Evolutionary conservation across 2,888 invertebrate species (phyloP), one percentile per base, ranked within the genome.

Genomic region (Gandaritis pyraliata): DNA sequence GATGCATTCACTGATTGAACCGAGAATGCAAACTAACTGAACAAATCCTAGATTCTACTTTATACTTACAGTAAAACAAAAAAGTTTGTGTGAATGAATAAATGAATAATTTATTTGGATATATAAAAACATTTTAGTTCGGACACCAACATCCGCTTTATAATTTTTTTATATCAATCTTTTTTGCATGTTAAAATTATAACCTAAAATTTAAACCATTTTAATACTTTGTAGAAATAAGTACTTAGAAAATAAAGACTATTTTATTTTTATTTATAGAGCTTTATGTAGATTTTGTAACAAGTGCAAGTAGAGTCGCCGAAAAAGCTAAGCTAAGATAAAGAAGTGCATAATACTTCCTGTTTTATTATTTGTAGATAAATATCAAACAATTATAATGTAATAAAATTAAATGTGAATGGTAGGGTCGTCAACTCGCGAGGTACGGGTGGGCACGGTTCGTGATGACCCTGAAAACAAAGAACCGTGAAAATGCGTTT

Each of bases 401-500:
- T 50, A 57, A 59, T 38, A 41, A 43, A 33, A 30, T 55, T 51
- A 55, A 47, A 55, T 36, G n/a, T 38, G 13, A 18, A 49, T 55
- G 38, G 38, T 56, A 41, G 45, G 51, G 52, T 29, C 49, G 57
- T 4, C 57, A 45, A 23, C 36, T 41, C 7, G 30, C 39, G 30
- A 13, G 50, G 51, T 33, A 61, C 61, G 41, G 6, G 11, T 3
- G 3, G 52, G 45, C 33, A 57, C 48, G 48, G 43, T 23, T n/a
- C 15, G 18, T 33, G 30, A 3, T 15, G 49, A 50, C 60, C 54
- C 60, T 60, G 60, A 54, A 59, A 59, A 53, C 18, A 47, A 43
- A 29, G 6, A 13, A 16, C n/a, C 4, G 12, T 29, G 46, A 38
- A 12, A 50, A 45, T 43, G 16, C 43, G 3, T 16, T 43, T 16